Evolutionary conservation across 30 jellyfish, hydroid and myxozoan species (phyloP).

Genomic region (Hydra vulgaris): DNA sequence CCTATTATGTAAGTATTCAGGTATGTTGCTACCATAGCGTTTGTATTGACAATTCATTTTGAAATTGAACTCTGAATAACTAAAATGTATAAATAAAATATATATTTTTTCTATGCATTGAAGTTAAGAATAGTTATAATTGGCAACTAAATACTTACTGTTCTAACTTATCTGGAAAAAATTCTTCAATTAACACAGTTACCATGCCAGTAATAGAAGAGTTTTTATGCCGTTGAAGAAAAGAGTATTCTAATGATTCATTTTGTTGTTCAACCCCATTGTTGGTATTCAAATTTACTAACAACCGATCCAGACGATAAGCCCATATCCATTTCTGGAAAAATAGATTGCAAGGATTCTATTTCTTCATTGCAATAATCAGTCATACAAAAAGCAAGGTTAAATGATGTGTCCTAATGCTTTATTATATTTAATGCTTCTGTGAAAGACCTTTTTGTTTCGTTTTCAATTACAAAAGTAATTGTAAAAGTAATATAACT

Average conservation of each 20-base stretch:
- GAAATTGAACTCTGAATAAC: background rate
- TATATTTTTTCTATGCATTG: background rate
- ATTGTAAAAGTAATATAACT: too few species aligned
- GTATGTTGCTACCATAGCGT: background rate
- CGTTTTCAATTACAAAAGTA: too few species aligned
- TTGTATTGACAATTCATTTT: background rate
- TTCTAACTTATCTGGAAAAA: background rate
- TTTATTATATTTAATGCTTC: too few species aligned
- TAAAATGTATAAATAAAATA: background rate
- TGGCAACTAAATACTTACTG: background rate
- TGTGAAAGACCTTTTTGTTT: too few species aligned
- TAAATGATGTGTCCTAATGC: too few species aligned
- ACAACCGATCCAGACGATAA: background rate
- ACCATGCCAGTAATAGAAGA: background rate
- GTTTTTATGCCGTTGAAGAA: background rate
- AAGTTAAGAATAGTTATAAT: background rate
- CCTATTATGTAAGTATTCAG: too few species aligned
- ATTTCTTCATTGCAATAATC: too few species aligned
- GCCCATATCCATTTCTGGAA: background rate
- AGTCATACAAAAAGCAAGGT: too few species aligned
- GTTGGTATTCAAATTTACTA: background rate
- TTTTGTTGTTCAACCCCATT: background rate
- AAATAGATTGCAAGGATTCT: too few species aligned
- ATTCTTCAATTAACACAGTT: background rate
- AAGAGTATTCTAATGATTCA: background rate